These are phyloP conservation scores for Anoplophora glabripennis DNA, from an alignment of 1,140 invertebrate genomes.

Conservation along the genomic window DNA sequence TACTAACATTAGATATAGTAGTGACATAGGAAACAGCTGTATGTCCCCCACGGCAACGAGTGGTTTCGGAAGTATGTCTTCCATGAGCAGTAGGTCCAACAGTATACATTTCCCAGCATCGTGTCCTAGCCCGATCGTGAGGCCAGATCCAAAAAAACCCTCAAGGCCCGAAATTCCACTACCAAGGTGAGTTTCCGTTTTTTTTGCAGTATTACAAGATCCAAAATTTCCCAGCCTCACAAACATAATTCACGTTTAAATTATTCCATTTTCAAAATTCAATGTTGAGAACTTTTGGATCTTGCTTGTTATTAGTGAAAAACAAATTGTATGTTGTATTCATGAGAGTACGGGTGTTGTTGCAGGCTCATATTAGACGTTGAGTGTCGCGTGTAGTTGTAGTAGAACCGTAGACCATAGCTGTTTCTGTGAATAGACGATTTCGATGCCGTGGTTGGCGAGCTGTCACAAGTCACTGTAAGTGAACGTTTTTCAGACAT, in stretches of 20 bases:
- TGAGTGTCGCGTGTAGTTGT: conserved; percentile 33
- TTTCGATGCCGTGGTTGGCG: conserved; percentile 25
- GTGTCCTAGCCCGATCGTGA: conserved; percentile 26
- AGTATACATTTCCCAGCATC: conserved; percentile 21
- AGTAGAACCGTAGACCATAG: conserved; percentile 15
- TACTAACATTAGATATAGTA: conserved; percentile 77
- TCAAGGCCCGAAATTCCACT: conserved; percentile 40
- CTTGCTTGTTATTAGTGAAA: neutral
- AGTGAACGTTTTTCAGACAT: conserved; percentile 4
- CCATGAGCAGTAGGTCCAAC: conserved; percentile 25
- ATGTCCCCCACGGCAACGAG: conserved; percentile 28
- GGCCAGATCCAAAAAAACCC: conserved; percentile 39
- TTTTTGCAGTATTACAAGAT: neutral
- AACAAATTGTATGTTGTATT: neutral
- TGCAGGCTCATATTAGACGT: conserved; percentile 37
- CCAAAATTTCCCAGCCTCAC: neutral
- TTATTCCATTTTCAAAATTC: neutral
- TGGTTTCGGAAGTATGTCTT: conserved; percentile 29
- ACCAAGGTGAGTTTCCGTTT: conserved; percentile 36
- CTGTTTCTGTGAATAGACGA: conserved; percentile 25
- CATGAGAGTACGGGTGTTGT: conserved; percentile 22
- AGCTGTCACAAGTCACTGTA: conserved; percentile 17
- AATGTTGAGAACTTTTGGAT: neutral
- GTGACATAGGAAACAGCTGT: conserved; percentile 37
- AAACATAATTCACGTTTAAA: too few species aligned